A percentile compares a stretch with the other conserved stretches of the same genome.
Evolutionary conservation across 2,888 invertebrate species (phyloP).

Genomic region (Acronicta psi): DNA sequence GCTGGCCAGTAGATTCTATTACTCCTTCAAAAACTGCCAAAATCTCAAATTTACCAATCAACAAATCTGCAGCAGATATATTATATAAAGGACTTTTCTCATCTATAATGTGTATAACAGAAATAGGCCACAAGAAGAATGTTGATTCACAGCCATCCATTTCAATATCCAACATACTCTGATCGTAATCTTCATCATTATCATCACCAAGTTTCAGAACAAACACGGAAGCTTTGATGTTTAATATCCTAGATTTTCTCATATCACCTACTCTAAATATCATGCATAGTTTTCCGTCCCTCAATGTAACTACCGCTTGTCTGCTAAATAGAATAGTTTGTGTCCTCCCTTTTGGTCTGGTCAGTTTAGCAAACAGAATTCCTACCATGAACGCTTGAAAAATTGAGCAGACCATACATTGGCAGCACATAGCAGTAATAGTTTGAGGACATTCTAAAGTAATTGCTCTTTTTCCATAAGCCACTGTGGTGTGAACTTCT

Average conservation of each 20-base stretch:
- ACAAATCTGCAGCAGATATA: constrained; percentile 96
- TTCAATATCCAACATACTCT: constrained; percentile 93
- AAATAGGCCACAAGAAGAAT: constrained; percentile 99
- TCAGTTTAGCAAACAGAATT: constrained; percentile 98
- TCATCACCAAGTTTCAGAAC: constrained; percentile 94
- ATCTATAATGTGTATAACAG: constrained; percentile 97
- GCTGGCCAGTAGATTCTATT: constrained; percentile 96
- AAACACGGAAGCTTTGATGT: constrained; percentile 95
- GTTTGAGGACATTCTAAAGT: constrained; percentile 98
- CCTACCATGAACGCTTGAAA: constrained; percentile 95
- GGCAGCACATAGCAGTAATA: constrained; percentile 97
- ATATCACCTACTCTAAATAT: constrained; percentile 98
- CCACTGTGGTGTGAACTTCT: constrained; percentile 98
- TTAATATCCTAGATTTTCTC: constrained; percentile 97
- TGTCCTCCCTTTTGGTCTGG: constrained; percentile 97
- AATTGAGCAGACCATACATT: constrained; percentile 97
- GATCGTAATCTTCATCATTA: constrained; percentile 94
- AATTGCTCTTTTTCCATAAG: constrained; percentile 94
- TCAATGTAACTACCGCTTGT: constrained; percentile 95
- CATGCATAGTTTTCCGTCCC: constrained; percentile 95
- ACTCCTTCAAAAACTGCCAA: constrained; percentile 96
- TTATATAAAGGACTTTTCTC: constrained; percentile 95
- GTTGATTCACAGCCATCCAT: constrained; percentile 96
- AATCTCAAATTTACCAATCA: constrained; percentile 95
- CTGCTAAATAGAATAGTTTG: constrained; percentile 98